Evolutionary conservation across 30 jellyfish, hydroid and myxozoan species (phyloP), one percentile per base, ranked within the genome.

Genomic region (Catostylus mosaicus): DNA sequence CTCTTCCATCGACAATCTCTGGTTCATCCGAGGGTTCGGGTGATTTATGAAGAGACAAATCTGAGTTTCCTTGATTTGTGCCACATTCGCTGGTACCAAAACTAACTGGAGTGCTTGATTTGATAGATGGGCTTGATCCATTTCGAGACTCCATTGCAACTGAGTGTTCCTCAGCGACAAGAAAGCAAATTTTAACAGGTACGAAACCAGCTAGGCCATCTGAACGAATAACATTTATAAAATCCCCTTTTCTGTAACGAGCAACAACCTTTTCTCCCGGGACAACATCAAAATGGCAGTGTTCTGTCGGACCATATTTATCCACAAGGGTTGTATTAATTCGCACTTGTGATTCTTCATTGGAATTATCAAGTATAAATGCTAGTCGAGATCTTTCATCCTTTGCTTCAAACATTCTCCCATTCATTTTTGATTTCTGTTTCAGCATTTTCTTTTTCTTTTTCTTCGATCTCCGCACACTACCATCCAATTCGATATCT

Each of bases 221-320:
- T 27, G 51, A 51, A 59, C 91, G 80, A 52, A 36, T 63, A 19
- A 81, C 71, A 37, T 65, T 46, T 12, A 81, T 74, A 47, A 64
- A 40, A 30, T 69, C 91, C 18, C 73, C 80, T 51, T 51, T 31
- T 35, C 91, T 48, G 30, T 30, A 81, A 3, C 46, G 91, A 1
- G 91, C 91, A 0, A 81, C 30, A 0, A 81, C 91, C 26, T 73
- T 68, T 38, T 81, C 91, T 5, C 91, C 91, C 32, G 34, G 77
- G 3, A 37, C 27, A 3, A 81, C 91, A 35, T 67, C 61, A 52
- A 81, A 66, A n/a, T 51, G 52, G 30, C 48, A n/a, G 1, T 54
- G 33, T 14, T 67, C 71, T 20, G 46, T 81, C 1, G 91, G 80
- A 40, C 59, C 71, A 67, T 27, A 67, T 24, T 36, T 67, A 38